These are phyloP conservation scores for Piprites chloris DNA, from an alignment of 2,113 vertebrate genomes.

Conservation along the genomic window DNA sequence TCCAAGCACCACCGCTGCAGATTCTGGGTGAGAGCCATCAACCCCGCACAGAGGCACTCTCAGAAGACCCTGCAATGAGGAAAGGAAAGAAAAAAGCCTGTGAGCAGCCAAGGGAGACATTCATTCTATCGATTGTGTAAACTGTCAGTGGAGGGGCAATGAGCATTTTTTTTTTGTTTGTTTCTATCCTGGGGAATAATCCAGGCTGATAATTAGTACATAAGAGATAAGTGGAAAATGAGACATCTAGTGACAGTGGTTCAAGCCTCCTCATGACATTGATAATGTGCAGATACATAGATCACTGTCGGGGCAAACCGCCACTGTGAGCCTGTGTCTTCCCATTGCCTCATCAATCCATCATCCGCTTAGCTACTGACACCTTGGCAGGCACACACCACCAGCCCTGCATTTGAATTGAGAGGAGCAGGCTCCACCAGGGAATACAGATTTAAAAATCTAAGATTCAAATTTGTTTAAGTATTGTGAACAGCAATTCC, in stretches of 20 bases:
- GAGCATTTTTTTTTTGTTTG: slow-evolving; percentile 28
- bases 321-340: slow-evolving; percentile 56
- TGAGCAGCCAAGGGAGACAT: background rate
- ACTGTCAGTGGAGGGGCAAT: slow-evolving; percentile 46
- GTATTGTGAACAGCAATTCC: slow-evolving; percentile 76
- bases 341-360: slow-evolving; percentile 78
- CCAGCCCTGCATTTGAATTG: slow-evolving; percentile 74
- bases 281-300: slow-evolving; percentile 65
- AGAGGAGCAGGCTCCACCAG: slow-evolving; percentile 43
- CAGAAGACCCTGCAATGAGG: background rate
- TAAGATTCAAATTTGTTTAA: slow-evolving; percentile 80
- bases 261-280: slow-evolving; percentile 55
- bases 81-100: slow-evolving; percentile 29
- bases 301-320: slow-evolving; percentile 63
- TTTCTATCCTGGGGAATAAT: slow-evolving; percentile 60
- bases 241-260: slow-evolving; percentile 62
- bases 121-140: slow-evolving; percentile 61
- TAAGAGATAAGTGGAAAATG: slow-evolving; percentile 51
- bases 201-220: slow-evolving; percentile 60
- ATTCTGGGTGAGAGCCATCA: background rate
- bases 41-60: background rate
- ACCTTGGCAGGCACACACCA: slow-evolving; percentile 72
- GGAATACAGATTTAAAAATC: slow-evolving; percentile 80
- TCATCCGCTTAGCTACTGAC: slow-evolving; percentile 77
- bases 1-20: background rate